Conservation (phyloP, 1,140 invertebrate genomes). For the Uloborus diversus region DNA sequence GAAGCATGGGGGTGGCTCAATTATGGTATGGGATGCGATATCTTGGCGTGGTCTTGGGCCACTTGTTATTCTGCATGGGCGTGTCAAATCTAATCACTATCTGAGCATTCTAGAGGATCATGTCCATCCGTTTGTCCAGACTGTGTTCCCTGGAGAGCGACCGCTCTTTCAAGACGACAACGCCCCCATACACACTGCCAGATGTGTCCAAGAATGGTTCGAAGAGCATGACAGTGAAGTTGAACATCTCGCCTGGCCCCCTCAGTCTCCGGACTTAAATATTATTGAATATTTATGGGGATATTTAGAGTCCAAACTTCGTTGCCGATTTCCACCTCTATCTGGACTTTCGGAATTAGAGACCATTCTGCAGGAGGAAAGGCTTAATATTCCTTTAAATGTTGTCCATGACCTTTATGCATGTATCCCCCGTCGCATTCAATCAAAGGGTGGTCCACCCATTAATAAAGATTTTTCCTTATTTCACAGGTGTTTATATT, state of each 20-base stretch:
- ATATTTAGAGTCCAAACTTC: slow-evolving; percentile 24
- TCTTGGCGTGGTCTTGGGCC: slow-evolving; percentile 22
- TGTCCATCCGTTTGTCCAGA: slow-evolving; percentile 9
- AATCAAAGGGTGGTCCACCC: too few relatives aligned
- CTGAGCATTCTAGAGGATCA: slow-evolving; percentile 20
- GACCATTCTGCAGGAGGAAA: too few relatives aligned
- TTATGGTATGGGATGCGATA: too few relatives aligned
- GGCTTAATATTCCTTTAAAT: background rate
- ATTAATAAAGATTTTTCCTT: too few relatives aligned
- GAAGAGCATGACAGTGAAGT: slow-evolving; percentile 12
- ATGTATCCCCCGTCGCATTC: too few relatives aligned
- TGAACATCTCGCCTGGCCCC: slow-evolving; percentile 16
- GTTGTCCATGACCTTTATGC: too few relatives aligned
- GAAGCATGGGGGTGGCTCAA: slow-evolving; percentile 44
- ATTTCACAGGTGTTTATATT: too few relatives aligned
- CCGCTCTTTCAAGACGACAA: slow-evolving; percentile 29
- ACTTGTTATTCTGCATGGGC: slow-evolving; percentile 33
- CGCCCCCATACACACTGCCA: slow-evolving; percentile 32
- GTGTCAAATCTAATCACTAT: slow-evolving; percentile 15
- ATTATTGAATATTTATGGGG: slow-evolving; percentile 16
- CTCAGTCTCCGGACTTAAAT: slow-evolving; percentile 21
- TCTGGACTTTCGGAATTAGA: background rate
- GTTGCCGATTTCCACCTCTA: background rate
- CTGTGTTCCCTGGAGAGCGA: slow-evolving; percentile 15
- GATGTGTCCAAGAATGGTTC: slow-evolving; percentile 10